Evolutionary conservation across 1,140 invertebrate genomes (phyloP).

Genomic region (Eriosoma lanigerum): DNA sequence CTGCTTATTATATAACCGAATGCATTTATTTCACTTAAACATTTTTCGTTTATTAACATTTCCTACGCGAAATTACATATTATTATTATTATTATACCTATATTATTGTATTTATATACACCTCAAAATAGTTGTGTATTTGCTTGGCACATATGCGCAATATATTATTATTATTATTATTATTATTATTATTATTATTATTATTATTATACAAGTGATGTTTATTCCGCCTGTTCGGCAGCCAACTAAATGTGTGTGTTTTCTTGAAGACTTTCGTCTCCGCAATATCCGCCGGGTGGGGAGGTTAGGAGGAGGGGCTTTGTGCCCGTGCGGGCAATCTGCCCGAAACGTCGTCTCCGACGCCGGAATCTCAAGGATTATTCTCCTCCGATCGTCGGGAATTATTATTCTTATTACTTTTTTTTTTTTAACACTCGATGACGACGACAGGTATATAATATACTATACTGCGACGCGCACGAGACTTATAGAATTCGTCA

Average conservation of each 20-base stretch:
- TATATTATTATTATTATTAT: too few species aligned
- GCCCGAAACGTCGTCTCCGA: slow-evolving; percentile 15
- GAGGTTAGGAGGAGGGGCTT: background rate
- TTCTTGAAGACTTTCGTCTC: slow-evolving; percentile 3
- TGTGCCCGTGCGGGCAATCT: slow-evolving; percentile 27
- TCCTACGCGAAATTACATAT: too few species aligned
- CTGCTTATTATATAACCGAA: too few species aligned
- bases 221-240: background rate
- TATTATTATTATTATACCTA: too few species aligned
- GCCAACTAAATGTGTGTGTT: background rate
- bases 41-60: too few species aligned
- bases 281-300: background rate
- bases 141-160: slow-evolving; percentile 6
- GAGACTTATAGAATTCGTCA: background rate
- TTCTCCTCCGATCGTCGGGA: slow-evolving; percentile 12
- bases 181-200: too few species aligned
- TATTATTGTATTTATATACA: background rate
- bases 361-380: slow-evolving; percentile 47
- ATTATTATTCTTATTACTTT: background rate
- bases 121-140: background rate
- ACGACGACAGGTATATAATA: slow-evolving; percentile 27
- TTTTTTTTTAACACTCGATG: background rate
- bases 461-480: background rate
- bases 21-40: too few species aligned
- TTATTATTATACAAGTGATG: too few species aligned